A percentile compares a stretch with the other conserved stretches of the same genome.
Evolutionary conservation across 2,888 invertebrate genomes (phyloP).

Genomic region (Apamea anceps): DNA sequence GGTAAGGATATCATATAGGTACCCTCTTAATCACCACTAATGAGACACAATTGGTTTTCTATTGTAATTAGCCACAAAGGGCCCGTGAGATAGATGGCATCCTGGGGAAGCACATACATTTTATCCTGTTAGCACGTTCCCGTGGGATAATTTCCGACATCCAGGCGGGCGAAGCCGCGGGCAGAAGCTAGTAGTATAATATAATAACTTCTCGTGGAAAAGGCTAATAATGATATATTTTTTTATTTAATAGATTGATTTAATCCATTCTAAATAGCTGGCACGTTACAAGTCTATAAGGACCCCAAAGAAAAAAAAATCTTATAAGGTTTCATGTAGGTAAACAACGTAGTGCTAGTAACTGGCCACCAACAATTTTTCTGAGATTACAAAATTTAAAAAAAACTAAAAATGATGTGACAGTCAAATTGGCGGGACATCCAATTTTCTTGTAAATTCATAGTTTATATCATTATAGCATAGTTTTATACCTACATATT

Average conservation of each 20-base stretch:
- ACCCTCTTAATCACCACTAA: no score
- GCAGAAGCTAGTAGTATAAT: no score
- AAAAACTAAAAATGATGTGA: neutral
- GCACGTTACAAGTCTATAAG: neutral
- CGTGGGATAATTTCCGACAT: no score
- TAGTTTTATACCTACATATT: neutral
- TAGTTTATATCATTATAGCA: neutral
- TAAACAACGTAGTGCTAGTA: neutral
- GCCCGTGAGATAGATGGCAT: no score
- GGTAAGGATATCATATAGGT: no score
- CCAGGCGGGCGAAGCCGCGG: no score
- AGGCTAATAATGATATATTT: neutral
- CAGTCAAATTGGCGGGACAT: neutral
- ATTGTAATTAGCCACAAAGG: no score
- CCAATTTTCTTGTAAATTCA: neutral
- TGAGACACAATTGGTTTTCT: no score
- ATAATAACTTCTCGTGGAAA: neutral
- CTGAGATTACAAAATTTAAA: neutral
- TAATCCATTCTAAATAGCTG: neutral
- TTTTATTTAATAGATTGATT: slow-evolving; percentile 3
- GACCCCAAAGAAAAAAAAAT: neutral
- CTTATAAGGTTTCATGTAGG: no score
- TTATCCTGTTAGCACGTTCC: no score
- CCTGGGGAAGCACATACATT: no score
- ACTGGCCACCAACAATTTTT: slow-evolving; percentile 4